Evolutionary conservation across 2,888 invertebrate genomes (phyloP).

Genomic region (Drosophila colorata): DNA sequence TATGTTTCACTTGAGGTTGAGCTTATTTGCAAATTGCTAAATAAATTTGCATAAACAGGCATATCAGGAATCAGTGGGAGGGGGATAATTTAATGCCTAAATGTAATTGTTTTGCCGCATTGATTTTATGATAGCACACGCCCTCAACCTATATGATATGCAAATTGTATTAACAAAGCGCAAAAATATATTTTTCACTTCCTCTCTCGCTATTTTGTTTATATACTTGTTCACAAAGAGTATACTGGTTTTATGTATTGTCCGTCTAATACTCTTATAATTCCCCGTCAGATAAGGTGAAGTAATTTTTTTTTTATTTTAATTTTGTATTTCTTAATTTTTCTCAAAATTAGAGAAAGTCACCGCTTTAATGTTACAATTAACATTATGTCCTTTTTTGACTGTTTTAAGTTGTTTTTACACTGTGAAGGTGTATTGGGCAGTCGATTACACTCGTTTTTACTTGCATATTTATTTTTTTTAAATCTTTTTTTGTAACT

Average conservation of each 20-base stretch:
- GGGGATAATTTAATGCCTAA: constrained; percentile 63
- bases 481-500: constrained; percentile 7
- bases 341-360: too few species aligned
- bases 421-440: too few species aligned
- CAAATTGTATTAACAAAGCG: constrained; percentile 63
- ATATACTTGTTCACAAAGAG: too few species aligned
- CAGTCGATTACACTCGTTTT: too few species aligned
- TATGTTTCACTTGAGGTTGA: constrained; percentile 44
- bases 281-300: too few species aligned
- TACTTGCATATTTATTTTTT: too few species aligned
- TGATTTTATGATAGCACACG: constrained; percentile 61
- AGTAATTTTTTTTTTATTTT: not conserved
- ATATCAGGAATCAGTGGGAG: constrained; percentile 18
- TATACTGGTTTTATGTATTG: not conserved
- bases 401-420: too few species aligned
- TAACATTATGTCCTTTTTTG: too few species aligned
- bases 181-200: constrained; percentile 45
- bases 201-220: too few species aligned
- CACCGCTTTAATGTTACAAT: too few species aligned
- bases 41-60: constrained; percentile 64
- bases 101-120: constrained; percentile 65
- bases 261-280: too few species aligned
- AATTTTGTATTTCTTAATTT: not conserved
- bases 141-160: constrained; percentile 48
- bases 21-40: constrained; percentile 50